phyloP scores from a whole-genome alignment of 2,888 invertebrate genomes.

The Vannuccia rotundouncinata region DNA sequence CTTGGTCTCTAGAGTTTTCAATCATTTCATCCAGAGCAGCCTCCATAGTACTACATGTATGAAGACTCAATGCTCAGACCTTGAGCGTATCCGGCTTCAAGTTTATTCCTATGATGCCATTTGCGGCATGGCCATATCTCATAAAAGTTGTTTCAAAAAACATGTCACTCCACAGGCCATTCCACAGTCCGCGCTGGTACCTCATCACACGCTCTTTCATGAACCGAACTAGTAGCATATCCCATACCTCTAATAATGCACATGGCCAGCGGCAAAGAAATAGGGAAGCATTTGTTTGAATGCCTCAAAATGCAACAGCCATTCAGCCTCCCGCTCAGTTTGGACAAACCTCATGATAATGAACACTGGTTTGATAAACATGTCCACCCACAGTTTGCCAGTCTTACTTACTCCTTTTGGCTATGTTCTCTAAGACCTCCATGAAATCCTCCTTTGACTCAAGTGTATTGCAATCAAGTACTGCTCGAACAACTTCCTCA shows the following conservation, averaged over 20 bases:
- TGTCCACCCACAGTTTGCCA: slow-evolving; percentile 22
- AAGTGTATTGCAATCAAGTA: not conserved
- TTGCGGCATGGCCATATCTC: no score
- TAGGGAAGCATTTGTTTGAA: not conserved
- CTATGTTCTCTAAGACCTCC: slow-evolving; percentile 7
- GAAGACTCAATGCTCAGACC: slow-evolving; percentile 37
- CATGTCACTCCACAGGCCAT: no score
- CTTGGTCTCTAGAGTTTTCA: slow-evolving; percentile 19
- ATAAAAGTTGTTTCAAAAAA: no score
- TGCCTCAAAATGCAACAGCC: slow-evolving; percentile 8
- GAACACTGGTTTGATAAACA: slow-evolving; percentile 18
- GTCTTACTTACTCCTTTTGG: slow-evolving; percentile 14
- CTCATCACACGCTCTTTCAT: no score
- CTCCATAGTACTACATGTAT: slow-evolving; percentile 37
- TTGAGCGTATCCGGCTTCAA: slow-evolving; percentile 33
- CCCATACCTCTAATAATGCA: not conserved
- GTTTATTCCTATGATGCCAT: no score
- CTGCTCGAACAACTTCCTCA: slow-evolving; percentile 25
- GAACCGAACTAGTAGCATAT: no score
- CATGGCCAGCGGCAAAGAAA: slow-evolving; percentile 25
- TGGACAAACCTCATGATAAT: not conserved
- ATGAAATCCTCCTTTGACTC: not conserved
- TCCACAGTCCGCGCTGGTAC: no score
- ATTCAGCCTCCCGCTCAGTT: slow-evolving; percentile 8
- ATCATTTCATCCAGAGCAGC: slow-evolving; percentile 27